A percentile compares a stretch with the other conserved stretches of the same genome.
Conservation (phyloP, 2,888 invertebrate genomes). For the Harpalus rubripes region DNA sequence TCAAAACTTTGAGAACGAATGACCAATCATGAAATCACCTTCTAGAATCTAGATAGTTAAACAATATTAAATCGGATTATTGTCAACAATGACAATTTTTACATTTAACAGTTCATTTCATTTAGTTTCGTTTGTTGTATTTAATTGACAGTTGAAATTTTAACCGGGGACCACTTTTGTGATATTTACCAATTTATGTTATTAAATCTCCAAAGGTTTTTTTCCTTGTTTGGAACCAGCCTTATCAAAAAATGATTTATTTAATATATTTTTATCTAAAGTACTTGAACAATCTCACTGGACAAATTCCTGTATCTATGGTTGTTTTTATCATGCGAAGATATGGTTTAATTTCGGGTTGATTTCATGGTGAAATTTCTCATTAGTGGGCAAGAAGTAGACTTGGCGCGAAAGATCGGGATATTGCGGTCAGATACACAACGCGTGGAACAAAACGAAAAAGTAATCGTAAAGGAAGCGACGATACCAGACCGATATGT, state of each 20-base stretch:
- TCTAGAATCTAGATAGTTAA: too few relatives aligned
- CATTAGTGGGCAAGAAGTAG: conserved; percentile 13
- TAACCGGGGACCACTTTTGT: too few relatives aligned
- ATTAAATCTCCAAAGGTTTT: neutral
- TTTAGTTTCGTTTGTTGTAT: too few relatives aligned
- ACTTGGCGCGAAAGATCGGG: conserved; percentile 45
- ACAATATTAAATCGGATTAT: too few relatives aligned
- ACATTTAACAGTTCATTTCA: too few relatives aligned
- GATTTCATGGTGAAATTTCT: conserved; percentile 15
- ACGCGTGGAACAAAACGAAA: conserved; percentile 51
- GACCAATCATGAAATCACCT: too few relatives aligned
- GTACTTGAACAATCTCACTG: neutral
- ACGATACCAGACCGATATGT: conserved; percentile 44
- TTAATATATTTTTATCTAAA: neutral
- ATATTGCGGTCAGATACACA: conserved; percentile 52
- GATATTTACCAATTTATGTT: neutral
- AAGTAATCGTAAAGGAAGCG: conserved; percentile 52
- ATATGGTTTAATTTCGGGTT: neutral
- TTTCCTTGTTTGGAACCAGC: neutral
- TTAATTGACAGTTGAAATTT: too few relatives aligned
- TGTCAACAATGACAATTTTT: too few relatives aligned
- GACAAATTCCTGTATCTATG: neutral
- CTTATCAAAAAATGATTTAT: neutral
- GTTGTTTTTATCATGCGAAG: neutral
- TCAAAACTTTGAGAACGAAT: too few relatives aligned